phyloP scores from a whole-genome alignment of 2,797 vertebrate species.

The Eulemur albifrons region DNA sequence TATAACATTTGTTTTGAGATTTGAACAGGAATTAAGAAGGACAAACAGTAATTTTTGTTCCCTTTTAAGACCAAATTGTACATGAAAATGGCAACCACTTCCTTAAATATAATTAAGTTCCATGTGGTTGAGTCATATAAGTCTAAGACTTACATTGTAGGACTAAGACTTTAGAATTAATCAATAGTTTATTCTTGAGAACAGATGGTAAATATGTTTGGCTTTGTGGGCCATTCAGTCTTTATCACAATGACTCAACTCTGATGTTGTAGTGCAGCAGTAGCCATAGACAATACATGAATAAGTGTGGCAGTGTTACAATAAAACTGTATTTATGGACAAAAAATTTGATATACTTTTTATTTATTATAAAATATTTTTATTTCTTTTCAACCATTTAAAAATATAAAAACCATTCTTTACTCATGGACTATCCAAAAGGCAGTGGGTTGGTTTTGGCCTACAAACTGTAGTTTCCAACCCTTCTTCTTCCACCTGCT shows the following conservation, averaged over 20 bases:
- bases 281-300: background rate
- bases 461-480: background rate
- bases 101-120: background rate
- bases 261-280: background rate
- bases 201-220: background rate
- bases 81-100: background rate
- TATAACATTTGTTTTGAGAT: background rate
- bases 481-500: background rate
- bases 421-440: background rate
- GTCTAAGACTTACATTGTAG: background rate
- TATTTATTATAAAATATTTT: background rate
- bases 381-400: background rate
- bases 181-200: background rate
- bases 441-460: background rate
- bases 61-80: background rate
- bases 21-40: slow-evolving; percentile 29
- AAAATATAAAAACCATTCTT: background rate
- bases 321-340: background rate
- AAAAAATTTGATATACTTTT: background rate
- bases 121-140: background rate
- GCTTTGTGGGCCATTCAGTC: background rate
- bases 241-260: background rate
- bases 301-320: background rate
- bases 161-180: background rate
- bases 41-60: background rate